phyloP scores from a whole-genome alignment of 2,113 vertebrate species.

The Pimephales promelas region DNA sequence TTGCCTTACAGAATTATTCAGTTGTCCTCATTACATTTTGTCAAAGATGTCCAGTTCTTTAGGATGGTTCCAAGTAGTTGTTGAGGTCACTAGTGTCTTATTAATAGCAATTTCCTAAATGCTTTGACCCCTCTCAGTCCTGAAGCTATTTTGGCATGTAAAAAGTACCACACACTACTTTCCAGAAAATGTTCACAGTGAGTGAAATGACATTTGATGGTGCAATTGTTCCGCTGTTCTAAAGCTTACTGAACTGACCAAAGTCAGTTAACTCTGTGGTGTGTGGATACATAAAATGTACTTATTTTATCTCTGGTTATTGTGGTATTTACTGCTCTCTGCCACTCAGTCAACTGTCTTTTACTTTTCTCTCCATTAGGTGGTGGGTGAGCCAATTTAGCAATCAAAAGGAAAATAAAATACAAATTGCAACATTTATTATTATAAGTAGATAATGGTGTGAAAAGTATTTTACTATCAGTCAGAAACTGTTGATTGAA shows the following conservation, averaged over 20 bases:
- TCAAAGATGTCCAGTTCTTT: neutral
- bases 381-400: neutral
- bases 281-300: neutral
- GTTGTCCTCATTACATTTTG: neutral
- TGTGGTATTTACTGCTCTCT: neutral
- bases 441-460: neutral
- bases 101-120: neutral
- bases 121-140: neutral
- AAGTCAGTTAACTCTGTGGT: neutral
- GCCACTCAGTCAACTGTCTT: neutral
- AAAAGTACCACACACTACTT: slow-evolving; percentile 6
- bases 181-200: neutral
- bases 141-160: slow-evolving; percentile 4
- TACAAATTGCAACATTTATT: neutral
- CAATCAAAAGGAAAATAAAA: neutral
- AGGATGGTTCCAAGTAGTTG: neutral
- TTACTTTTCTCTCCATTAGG: neutral
- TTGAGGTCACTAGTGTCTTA: neutral
- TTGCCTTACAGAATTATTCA: neutral
- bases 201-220: neutral
- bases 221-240: neutral
- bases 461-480: neutral
- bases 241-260: neutral
- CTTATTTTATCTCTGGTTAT: neutral
- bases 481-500: neutral